These are phyloP conservation scores for Apostichopus californicus DNA, from an alignment of 35 echinoderm and acorn worm genomes.

Conservation along the genomic window DNA sequence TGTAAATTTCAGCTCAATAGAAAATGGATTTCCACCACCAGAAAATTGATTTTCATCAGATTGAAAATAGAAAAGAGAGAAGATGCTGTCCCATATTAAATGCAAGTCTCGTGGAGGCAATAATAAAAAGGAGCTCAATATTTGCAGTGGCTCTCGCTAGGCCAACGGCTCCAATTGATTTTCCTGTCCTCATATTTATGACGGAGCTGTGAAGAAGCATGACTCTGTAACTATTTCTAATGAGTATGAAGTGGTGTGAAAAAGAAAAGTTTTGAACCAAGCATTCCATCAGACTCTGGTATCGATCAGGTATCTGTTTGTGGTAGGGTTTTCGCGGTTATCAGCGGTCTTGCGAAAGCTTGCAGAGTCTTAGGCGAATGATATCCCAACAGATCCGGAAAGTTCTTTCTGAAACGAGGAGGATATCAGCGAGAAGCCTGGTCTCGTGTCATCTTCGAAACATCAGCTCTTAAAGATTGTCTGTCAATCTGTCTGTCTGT, in stretches of 20 bases:
- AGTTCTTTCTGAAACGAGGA: no score
- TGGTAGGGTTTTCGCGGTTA: background rate
- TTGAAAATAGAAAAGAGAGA: constrained; percentile 37
- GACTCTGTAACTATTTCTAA: constrained; percentile 18
- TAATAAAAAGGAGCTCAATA: background rate
- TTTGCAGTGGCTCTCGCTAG: constrained; percentile 28
- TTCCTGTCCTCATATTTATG: background rate
- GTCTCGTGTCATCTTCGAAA: no score
- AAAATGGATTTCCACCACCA: constrained; percentile 57
- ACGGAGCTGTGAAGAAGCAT: background rate
- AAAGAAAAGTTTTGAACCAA: background rate
- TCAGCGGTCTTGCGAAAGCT: background rate
- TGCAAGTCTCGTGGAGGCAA: background rate
- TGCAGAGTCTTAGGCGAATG: background rate
- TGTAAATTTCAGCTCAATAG: constrained; percentile 49
- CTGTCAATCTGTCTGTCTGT: no score
- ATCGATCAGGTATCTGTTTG: background rate
- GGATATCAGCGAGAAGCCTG: no score
- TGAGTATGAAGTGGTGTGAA: constrained; percentile 17
- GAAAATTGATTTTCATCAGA: constrained; percentile 62
- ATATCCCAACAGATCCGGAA: no score
- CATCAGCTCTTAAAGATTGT: no score
- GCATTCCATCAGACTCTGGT: constrained; percentile 4
- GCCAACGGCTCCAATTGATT: constrained; percentile 29
- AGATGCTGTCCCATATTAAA: constrained; percentile 33